Evolutionary conservation across 2,113 vertebrate species (phyloP).

Genomic region (Paradisaea rubra): DNA sequence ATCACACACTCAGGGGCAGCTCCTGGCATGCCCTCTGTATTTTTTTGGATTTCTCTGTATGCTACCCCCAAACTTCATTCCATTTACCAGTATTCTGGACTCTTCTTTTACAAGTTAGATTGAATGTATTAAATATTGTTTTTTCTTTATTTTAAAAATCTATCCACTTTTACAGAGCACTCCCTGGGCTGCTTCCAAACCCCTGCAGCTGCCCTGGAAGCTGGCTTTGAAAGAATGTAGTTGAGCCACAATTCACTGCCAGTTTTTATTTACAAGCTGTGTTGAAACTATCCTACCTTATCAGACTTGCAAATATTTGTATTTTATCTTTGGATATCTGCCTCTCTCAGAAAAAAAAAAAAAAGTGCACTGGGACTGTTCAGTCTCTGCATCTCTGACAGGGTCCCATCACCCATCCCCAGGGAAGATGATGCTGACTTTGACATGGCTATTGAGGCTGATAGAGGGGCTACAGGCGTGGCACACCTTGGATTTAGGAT

Average conservation of each 20-base stretch:
- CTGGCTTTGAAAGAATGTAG: background rate
- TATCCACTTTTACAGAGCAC: rapidly evolving
- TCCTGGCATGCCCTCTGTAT: rapidly evolving
- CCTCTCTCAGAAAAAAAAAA: background rate
- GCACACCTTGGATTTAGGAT: background rate
- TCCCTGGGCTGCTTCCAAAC: background rate
- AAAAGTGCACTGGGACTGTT: background rate
- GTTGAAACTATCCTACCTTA: background rate
- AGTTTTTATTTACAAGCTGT: background rate
- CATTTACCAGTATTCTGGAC: background rate
- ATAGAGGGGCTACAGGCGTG: background rate
- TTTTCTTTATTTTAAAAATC: background rate
- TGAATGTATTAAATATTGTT: background rate
- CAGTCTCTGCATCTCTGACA: background rate
- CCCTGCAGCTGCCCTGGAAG: background rate
- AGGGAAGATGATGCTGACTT: background rate
- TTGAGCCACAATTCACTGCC: background rate
- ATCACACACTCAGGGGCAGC: background rate
- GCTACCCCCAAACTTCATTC: background rate
- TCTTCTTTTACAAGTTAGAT: background rate
- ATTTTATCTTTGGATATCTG: background rate
- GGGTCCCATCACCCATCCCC: background rate
- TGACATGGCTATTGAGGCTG: rapidly evolving
- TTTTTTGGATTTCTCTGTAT: background rate
- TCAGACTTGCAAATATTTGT: background rate